phyloP scores from a whole-genome alignment of 2,797 vertebrate genomes.

The Geotrypetes seraphini region DNA sequence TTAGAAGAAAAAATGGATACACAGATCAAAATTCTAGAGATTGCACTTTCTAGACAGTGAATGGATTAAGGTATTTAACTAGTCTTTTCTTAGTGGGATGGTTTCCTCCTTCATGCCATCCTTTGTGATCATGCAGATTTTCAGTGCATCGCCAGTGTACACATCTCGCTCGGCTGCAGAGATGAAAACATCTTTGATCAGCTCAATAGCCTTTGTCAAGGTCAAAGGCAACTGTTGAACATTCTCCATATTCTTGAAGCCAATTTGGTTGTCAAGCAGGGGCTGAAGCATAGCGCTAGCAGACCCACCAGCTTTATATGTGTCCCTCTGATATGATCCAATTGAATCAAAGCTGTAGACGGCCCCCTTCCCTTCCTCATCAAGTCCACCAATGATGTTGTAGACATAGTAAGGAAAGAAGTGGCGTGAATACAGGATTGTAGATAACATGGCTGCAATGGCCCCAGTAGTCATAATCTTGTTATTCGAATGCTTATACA shows the following conservation, averaged over 20 bases:
- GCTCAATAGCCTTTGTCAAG: constrained; percentile 78
- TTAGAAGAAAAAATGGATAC: too few relatives aligned
- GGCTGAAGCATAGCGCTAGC: constrained; percentile 96
- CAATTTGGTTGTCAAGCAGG: constrained; percentile 95
- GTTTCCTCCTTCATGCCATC: constrained; percentile 82
- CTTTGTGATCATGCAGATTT: constrained; percentile 80
- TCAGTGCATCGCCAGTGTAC: constrained; percentile 89
- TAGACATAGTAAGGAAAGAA: constrained; percentile 98
- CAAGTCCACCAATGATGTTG: constrained; percentile 95
- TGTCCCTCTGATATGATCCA: constrained; percentile 92
- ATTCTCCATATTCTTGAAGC: constrained; percentile 95
- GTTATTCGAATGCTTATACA: constrained; percentile 97
- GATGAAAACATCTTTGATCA: constrained; percentile 94
- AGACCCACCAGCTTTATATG: constrained; percentile 89
- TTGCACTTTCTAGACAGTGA: too few relatives aligned
- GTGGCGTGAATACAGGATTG: constrained; percentile 84
- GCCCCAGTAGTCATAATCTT: constrained; percentile 94
- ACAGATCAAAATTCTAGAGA: too few relatives aligned
- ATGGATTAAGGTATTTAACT: too few relatives aligned
- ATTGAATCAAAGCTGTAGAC: constrained; percentile 98
- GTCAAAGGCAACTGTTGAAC: constrained; percentile 77
- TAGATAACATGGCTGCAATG: constrained; percentile 96
- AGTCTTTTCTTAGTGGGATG: constrained; percentile 77
- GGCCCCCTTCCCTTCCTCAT: constrained; percentile 91
- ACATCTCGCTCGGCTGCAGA: constrained; percentile 95